Evolutionary conservation across 2,888 invertebrate genomes (phyloP).

Genomic region (Volucella inanis): DNA sequence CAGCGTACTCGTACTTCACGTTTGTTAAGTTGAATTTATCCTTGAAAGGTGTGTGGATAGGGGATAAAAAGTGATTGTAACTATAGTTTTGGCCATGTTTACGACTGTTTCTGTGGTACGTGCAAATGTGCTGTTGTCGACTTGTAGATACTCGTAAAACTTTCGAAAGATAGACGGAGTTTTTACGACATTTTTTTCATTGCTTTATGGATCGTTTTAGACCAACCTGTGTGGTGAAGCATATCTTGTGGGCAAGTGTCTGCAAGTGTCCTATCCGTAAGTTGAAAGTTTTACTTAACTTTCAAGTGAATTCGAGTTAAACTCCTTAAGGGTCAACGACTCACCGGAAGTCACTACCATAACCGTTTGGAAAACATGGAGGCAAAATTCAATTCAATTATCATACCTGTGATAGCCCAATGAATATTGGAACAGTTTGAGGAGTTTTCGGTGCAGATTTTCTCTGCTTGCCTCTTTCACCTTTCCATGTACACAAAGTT

Average conservation of each 20-base stretch:
- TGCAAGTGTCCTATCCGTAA: constrained; percentile 20
- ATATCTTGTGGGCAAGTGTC: background rate
- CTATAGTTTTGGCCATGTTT: constrained; percentile 57
- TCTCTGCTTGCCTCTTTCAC: background rate
- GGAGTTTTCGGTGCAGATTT: too few species aligned
- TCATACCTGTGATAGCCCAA: constrained; percentile 76
- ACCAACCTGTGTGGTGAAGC: background rate
- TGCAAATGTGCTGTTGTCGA: constrained; percentile 60
- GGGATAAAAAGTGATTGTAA: constrained; percentile 38
- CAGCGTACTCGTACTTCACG: constrained; percentile 38
- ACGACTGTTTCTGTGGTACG: constrained; percentile 31
- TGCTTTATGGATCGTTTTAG: constrained; percentile 31
- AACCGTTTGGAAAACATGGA: constrained; percentile 1
- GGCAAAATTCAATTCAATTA: constrained; percentile 74
- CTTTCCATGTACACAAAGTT: background rate
- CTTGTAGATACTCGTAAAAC: constrained; percentile 43
- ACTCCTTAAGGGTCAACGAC: constrained; percentile 44
- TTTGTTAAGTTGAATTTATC: constrained; percentile 56
- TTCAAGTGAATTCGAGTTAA: constrained; percentile 19
- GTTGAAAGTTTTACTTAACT: constrained; percentile 43
- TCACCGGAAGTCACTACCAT: background rate
- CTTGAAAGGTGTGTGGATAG: constrained; percentile 36
- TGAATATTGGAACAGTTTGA: constrained; percentile 75
- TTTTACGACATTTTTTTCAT: constrained; percentile 41
- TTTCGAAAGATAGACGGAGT: constrained; percentile 35